These are phyloP conservation scores for Eudasyphora cyanicolor DNA, from an alignment of 2,888 invertebrate genomes.

Conservation along the genomic window DNA sequence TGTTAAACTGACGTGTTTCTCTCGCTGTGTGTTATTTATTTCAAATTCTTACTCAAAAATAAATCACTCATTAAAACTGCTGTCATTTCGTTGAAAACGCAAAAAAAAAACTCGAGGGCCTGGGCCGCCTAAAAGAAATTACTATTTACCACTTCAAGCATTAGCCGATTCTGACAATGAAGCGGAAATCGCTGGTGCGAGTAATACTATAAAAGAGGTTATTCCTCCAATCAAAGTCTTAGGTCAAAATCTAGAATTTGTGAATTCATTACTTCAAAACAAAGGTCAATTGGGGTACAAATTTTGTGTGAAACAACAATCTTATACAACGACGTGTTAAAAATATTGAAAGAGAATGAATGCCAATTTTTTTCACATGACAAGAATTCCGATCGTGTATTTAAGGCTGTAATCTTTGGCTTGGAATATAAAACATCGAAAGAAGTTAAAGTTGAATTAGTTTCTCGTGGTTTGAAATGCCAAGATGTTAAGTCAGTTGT, in stretches of 20 bases:
- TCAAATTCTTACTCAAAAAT: too few species aligned
- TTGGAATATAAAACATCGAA: constrained; percentile 40
- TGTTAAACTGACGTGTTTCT: background rate
- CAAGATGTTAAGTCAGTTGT: constrained; percentile 41
- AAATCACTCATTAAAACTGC: background rate
- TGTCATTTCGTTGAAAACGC: background rate
- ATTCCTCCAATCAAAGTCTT: constrained; percentile 29
- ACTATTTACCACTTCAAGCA: background rate
- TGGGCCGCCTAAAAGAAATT: background rate
- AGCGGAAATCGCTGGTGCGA: background rate
- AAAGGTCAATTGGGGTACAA: constrained; percentile 54
- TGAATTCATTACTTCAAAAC: background rate
- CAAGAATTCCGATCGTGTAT: constrained; percentile 36
- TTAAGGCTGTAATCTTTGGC: constrained; percentile 54
- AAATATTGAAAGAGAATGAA: constrained; percentile 30
- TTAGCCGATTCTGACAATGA: background rate
- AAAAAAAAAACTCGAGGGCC: background rate
- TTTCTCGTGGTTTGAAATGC: constrained; percentile 40
- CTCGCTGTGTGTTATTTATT: background rate
- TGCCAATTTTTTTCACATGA: constrained; percentile 55
- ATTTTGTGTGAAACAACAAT: constrained; percentile 42
- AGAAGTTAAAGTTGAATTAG: constrained; percentile 3
- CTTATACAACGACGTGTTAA: constrained; percentile 23
- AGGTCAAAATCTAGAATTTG: constrained; percentile 11
- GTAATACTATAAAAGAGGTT: background rate